Conservation (phyloP, 2,113 vertebrate species). For the Mugil cephalus region DNA sequence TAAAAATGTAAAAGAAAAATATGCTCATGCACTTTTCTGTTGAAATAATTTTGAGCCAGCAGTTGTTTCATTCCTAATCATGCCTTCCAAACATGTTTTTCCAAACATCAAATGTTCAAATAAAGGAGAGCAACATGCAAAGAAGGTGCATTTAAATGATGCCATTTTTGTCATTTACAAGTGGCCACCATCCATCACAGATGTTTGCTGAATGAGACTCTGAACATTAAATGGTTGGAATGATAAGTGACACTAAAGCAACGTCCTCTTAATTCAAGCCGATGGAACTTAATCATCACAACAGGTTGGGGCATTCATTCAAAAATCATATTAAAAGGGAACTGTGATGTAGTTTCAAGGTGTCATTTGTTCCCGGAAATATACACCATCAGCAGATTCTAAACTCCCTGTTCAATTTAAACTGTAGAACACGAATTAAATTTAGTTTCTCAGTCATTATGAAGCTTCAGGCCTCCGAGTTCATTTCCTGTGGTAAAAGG, state of each 20-base stretch:
- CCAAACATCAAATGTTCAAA: background rate
- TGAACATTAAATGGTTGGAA: background rate
- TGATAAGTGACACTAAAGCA: background rate
- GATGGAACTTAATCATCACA: background rate
- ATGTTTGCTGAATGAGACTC: constrained; percentile 13
- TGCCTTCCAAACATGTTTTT: background rate
- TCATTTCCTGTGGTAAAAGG: constrained; percentile 16
- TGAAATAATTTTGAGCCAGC: background rate
- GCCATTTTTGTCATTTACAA: background rate
- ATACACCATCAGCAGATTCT: too few relatives aligned
- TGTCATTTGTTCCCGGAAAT: too few relatives aligned
- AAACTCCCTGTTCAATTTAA: too few relatives aligned
- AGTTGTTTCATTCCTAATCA: background rate
- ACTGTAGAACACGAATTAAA: too few relatives aligned
- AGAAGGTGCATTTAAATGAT: background rate
- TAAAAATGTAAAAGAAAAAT: constrained; percentile 16
- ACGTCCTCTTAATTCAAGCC: constrained; percentile 4
- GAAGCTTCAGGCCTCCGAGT: too few relatives aligned
- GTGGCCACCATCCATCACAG: background rate
- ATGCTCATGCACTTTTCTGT: too few relatives aligned
- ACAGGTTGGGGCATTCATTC: background rate
- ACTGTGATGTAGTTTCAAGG: too few relatives aligned
- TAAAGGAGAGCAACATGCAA: background rate
- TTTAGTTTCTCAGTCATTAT: too few relatives aligned
- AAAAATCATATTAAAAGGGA: too few relatives aligned